These are phyloP conservation scores for Colossoma macropomum DNA, from an alignment of 2,113 vertebrate species.

Conservation along the genomic window DNA sequence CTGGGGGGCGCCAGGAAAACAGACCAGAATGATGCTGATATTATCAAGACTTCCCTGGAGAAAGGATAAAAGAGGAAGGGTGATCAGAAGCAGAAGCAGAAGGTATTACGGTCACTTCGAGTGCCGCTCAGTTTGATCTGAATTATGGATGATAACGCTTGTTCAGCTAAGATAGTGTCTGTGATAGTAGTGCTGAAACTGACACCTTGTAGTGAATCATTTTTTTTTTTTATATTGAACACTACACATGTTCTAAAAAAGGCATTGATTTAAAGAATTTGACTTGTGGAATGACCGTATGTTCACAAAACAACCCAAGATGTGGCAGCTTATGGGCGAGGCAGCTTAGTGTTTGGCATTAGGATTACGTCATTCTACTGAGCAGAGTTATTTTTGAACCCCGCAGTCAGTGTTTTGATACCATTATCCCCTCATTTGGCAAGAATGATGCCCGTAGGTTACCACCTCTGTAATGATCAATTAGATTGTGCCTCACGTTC, in stretches of 20 bases:
- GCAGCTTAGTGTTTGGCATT: constrained; percentile 20
- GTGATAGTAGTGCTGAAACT: neutral
- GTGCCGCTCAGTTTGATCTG: neutral
- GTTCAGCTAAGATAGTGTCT: neutral
- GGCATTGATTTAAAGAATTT: too few relatives aligned
- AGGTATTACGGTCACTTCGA: neutral
- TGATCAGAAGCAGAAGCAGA: constrained; percentile 25
- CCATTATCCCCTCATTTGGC: neutral
- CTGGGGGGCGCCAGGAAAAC: constrained; percentile 82
- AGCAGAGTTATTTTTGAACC: constrained; percentile 10
- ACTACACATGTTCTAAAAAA: too few relatives aligned
- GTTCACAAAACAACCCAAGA: neutral
- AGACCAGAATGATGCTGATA: constrained; percentile 83
- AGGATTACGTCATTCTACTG: constrained; percentile 13
- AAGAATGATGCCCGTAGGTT: neutral
- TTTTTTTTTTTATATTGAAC: too few relatives aligned
- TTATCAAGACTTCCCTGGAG: constrained; percentile 85
- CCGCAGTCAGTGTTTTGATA: neutral
- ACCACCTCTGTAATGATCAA: constrained; percentile 16
- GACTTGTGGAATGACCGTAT: neutral
- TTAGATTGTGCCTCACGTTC: constrained; percentile 4
- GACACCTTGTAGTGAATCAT: too few relatives aligned
- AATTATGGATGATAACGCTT: too few relatives aligned
- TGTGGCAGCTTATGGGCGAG: neutral
- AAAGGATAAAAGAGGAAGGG: constrained; percentile 42